Evolutionary conservation across 2,888 invertebrate species (phyloP).

Genomic region (Nomada ferruginata): DNA sequence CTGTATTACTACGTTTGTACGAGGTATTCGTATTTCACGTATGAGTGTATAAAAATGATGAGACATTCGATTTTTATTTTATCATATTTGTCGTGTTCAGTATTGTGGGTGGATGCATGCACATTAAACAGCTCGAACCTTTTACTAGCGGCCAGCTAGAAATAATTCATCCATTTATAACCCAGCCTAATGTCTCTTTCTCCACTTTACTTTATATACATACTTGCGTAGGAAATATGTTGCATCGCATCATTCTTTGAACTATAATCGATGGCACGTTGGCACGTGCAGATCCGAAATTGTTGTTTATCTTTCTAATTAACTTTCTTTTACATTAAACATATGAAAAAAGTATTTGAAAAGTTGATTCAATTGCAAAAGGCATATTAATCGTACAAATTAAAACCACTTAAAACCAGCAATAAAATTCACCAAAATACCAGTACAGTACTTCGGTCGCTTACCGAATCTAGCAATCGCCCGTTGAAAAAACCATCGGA

Average conservation of each 20-base stretch:
- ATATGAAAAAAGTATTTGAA: no score
- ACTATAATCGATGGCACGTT: background rate
- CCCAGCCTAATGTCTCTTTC: slow-evolving; percentile 35
- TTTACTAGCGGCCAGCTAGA: slow-evolving; percentile 53
- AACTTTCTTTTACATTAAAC: no score
- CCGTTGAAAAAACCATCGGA: background rate
- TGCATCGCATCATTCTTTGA: background rate
- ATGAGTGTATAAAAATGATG: no score
- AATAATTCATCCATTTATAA: slow-evolving; percentile 65
- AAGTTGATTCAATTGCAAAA: background rate
- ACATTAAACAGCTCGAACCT: slow-evolving; percentile 36
- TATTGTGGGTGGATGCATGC: slow-evolving; percentile 3
- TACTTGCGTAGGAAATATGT: slow-evolving; percentile 36
- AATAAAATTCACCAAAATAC: slow-evolving; percentile 10
- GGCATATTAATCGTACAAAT: no score
- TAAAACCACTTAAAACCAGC: no score
- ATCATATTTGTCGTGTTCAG: background rate
- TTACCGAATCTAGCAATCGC: background rate
- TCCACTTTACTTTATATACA: slow-evolving; percentile 29
- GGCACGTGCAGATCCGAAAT: background rate
- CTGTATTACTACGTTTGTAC: no score
- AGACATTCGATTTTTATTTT: background rate
- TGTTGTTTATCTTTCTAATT: background rate
- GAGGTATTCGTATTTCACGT: no score
- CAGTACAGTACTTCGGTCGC: no score